phyloP scores from a whole-genome alignment of 2,888 invertebrate species.

The Aphodius sticticus region DNA sequence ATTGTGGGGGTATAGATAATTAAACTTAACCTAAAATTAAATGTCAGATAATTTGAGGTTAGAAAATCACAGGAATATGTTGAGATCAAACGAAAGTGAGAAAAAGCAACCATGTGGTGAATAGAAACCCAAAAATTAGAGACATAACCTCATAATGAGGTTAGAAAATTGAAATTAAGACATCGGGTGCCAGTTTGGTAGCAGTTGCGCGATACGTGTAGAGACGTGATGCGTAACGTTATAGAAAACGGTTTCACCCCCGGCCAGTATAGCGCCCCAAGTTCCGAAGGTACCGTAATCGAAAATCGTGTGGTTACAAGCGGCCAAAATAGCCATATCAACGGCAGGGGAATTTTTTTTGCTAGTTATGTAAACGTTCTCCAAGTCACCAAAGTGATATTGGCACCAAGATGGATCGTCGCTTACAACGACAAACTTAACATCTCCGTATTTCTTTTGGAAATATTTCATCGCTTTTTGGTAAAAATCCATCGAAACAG shows the following conservation, averaged over 20 bases:
- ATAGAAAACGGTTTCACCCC: conserved; percentile 61
- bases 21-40: background rate
- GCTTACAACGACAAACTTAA: conserved; percentile 61
- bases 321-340: conserved; percentile 62
- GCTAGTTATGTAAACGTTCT: conserved; percentile 58
- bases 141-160: no score
- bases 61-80: background rate
- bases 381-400: conserved; percentile 52
- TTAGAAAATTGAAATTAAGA: conserved; percentile 16
- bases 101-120: no score
- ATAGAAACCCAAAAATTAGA: no score
- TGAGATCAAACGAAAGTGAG: no score
- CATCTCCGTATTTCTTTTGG: conserved; percentile 56
- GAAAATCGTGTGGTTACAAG: conserved; percentile 64
- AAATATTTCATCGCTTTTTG: conserved; percentile 59
- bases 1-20: background rate
- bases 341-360: conserved; percentile 57
- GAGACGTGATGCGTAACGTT: conserved; percentile 59
- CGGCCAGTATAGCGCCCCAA: conserved; percentile 63
- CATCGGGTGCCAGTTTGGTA: conserved; percentile 60
- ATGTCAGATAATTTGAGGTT: background rate
- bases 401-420: conserved; percentile 63
- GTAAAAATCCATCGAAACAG: conserved; percentile 59
- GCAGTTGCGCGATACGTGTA: conserved; percentile 56
- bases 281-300: conserved; percentile 64